These are phyloP conservation scores for Lepidochitona cinerea DNA, from an alignment of 2,888 invertebrate species.

Conservation along the genomic window DNA sequence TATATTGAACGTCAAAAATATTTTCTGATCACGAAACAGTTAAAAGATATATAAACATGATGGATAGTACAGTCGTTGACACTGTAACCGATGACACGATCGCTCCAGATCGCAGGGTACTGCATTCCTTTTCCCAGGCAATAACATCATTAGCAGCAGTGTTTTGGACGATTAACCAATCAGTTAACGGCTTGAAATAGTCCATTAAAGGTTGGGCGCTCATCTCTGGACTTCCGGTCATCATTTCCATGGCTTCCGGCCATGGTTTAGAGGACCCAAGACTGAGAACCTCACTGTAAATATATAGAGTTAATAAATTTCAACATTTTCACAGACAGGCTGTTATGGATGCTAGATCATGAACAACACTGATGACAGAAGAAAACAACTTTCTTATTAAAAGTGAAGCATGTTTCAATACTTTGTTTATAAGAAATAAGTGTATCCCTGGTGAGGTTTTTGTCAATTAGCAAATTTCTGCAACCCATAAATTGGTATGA, in stretches of 20 bases:
- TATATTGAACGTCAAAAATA: no score
- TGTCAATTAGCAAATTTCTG: not conserved
- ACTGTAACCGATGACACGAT: not conserved
- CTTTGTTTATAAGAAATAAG: no score
- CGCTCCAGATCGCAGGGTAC: not conserved
- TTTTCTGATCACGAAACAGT: no score
- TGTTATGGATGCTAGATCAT: no score
- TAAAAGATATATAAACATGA: no score
- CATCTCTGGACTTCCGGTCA: not conserved
- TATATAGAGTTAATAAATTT: no score
- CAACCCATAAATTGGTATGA: not conserved
- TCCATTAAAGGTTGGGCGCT: slow-evolving; percentile 6
- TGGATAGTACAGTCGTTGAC: not conserved
- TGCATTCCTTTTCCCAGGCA: not conserved
- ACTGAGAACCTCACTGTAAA: not conserved
- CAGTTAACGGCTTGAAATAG: slow-evolving; percentile 3
- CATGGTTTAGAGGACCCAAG: slow-evolving; percentile 3
- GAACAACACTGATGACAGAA: no score
- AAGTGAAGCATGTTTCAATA: no score
- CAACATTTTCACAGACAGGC: no score
- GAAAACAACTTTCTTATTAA: no score
- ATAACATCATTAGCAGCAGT: not conserved
- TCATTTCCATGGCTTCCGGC: slow-evolving; percentile 2
- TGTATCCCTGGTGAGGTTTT: no score
- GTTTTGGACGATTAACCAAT: not conserved